These are phyloP conservation scores for Etheostoma cragini DNA, from an alignment of 2,113 vertebrate genomes.

Conservation along the genomic window DNA sequence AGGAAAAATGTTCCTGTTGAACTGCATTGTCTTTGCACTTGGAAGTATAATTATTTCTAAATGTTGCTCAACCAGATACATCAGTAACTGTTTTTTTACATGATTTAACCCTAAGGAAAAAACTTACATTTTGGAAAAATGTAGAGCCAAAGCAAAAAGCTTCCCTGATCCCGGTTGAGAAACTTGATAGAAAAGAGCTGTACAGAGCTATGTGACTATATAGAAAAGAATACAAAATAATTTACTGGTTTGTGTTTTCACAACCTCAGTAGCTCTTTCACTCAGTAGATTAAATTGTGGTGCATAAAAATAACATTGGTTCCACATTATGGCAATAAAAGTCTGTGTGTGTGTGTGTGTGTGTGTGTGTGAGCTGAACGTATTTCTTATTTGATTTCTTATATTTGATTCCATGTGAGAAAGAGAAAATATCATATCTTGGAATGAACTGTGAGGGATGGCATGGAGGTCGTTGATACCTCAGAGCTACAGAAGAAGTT, in stretches of 20 bases:
- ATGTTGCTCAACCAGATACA: not conserved
- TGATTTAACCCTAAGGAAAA: not conserved
- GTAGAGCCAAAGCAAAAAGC: not conserved
- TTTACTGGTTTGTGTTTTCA: not conserved
- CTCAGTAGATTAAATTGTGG: not conserved
- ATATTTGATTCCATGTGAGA: not conserved
- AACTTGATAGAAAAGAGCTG: not conserved
- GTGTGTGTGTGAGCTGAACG: too few species aligned
- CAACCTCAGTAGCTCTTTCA: too few species aligned
- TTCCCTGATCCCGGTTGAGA: not conserved
- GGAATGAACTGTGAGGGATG: slow-evolving; percentile 24
- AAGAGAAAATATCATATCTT: not conserved
- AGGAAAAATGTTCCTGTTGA: not conserved
- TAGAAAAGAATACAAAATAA: not conserved
- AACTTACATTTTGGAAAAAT: not conserved
- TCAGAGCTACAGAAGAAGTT: slow-evolving; percentile 24
- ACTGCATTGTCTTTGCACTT: not conserved
- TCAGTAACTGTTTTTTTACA: not conserved
- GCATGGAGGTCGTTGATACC: slow-evolving; percentile 29
- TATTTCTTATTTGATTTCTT: too few species aligned
- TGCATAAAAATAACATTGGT: not conserved
- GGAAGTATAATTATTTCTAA: too few species aligned
- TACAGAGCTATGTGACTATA: not conserved
- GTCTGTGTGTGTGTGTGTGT: too few species aligned
- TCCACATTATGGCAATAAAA: too few species aligned